A percentile compares a stretch with the other conserved stretches of the same genome.
Evolutionary conservation across 2,113 vertebrate species (phyloP).

Genomic region (Mormyrus lacerda): DNA sequence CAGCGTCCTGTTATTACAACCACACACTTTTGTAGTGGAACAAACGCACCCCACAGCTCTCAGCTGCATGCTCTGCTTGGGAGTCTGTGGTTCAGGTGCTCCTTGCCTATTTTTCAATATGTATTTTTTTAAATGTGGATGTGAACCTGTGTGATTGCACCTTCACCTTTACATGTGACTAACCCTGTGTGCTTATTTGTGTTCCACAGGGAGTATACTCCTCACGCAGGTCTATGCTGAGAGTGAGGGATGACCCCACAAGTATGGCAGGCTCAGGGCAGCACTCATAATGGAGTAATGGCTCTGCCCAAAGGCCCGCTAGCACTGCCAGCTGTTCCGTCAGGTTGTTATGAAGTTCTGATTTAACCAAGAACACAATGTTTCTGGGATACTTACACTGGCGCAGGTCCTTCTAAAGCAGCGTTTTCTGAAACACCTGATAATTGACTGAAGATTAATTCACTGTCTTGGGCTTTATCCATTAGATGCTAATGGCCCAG

Average conservation of each 20-base stretch:
- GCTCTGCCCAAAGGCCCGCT: neutral
- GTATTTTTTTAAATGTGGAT: neutral
- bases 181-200: neutral
- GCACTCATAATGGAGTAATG: neutral
- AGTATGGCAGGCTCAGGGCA: neutral
- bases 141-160: neutral
- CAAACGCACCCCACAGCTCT: neutral
- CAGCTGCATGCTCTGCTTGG: neutral
- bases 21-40: neutral
- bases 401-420: conserved; percentile 3
- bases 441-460: neutral
- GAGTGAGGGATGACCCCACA: neutral
- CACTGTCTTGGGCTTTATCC: neutral
- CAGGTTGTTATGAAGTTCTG: neutral
- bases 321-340: neutral
- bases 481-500: neutral
- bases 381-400: neutral
- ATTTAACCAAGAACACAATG: neutral
- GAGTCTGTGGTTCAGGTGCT: neutral
- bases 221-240: neutral
- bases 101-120: neutral
- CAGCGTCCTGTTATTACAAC: neutral
- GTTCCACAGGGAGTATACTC: neutral
- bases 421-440: neutral
- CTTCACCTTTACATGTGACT: neutral